These are phyloP conservation scores for Dryomyza anilis DNA, from an alignment of 2,888 invertebrate genomes.

Conservation along the genomic window DNA sequence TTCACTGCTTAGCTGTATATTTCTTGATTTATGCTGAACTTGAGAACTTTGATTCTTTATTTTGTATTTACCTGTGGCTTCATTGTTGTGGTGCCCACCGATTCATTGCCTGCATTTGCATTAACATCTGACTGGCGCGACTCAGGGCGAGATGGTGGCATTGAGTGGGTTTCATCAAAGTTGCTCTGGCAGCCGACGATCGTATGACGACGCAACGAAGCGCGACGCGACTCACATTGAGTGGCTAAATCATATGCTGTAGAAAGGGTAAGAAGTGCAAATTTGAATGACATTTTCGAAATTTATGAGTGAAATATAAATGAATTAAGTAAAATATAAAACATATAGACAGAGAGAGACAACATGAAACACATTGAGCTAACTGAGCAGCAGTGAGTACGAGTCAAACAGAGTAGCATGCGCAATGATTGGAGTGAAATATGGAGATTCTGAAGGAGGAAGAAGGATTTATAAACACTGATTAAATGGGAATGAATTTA, in stretches of 20 bases:
- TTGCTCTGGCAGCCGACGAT: constrained; percentile 66
- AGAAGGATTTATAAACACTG: no score
- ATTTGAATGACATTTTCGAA: background rate
- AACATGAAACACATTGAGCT: background rate
- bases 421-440: no score
- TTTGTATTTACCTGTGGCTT: background rate
- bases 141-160: constrained; percentile 73
- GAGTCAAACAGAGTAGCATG: no score
- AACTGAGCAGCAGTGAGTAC: no score
- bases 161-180: constrained; percentile 62
- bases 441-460: no score
- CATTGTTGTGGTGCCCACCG: background rate
- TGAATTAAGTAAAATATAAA: background rate
- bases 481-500: no score
- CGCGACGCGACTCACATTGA: constrained; percentile 75
- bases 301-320: background rate
- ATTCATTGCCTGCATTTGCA: constrained; percentile 34
- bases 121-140: constrained; percentile 65
- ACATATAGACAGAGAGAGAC: background rate
- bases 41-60: no score
- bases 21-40: no score
- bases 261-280: background rate
- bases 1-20: no score
- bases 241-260: constrained; percentile 83
- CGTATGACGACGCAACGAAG: constrained; percentile 72